Evolutionary conservation across 2,797 vertebrate species (phyloP).

Genomic region (Rhabdomys pumilio): DNA sequence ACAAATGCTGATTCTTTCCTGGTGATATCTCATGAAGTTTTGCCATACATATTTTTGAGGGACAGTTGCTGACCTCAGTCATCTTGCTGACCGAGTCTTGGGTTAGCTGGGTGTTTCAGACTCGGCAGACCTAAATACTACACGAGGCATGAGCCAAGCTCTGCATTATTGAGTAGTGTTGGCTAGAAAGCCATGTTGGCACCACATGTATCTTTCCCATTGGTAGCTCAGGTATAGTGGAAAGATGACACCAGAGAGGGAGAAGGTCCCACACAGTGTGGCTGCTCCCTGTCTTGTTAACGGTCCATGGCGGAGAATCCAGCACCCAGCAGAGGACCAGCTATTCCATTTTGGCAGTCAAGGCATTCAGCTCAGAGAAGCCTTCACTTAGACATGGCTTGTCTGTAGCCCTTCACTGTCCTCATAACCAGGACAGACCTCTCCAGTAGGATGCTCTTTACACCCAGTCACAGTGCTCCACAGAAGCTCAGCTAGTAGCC

Average conservation of each 20-base stretch:
- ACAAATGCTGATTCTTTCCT: background rate
- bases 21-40: background rate
- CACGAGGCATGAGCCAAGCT: background rate
- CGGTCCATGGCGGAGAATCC: too few relatives aligned
- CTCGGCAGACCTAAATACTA: background rate
- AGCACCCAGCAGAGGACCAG: background rate
- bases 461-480: background rate
- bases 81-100: background rate
- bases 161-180: background rate
- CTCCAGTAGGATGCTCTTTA: background rate
- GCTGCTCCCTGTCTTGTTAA: background rate
- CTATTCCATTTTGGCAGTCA: background rate
- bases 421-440: background rate
- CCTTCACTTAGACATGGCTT: background rate
- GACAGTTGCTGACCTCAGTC: background rate
- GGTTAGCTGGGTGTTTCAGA: background rate
- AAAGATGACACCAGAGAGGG: background rate
- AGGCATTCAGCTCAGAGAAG: background rate
- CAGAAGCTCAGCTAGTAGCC: background rate
- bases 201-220: background rate
- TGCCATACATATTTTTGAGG: background rate
- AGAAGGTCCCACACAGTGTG: background rate
- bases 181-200: background rate
- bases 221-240: background rate
- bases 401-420: background rate